phyloP scores from a whole-genome alignment of 2,797 vertebrate species.

The Syncerus caffer region DNA sequence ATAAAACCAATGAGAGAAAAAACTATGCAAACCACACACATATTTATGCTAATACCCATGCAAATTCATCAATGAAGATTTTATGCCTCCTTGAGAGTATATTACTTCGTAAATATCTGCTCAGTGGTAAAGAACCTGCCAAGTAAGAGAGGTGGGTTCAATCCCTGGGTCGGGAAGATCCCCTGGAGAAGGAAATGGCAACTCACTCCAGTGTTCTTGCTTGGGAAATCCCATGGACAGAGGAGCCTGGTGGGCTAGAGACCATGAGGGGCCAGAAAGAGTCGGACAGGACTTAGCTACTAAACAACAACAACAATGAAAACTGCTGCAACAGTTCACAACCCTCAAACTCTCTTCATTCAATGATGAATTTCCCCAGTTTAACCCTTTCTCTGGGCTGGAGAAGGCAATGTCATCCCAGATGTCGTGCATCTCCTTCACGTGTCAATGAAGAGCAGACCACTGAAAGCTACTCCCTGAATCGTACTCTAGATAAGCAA shows the following conservation, averaged over 20 bases:
- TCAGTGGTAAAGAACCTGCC: neutral
- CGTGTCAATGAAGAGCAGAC: neutral
- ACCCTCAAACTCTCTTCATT: neutral
- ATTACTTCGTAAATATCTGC: slow-evolving; percentile 25
- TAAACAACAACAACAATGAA: neutral
- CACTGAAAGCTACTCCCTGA: neutral
- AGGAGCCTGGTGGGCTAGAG: neutral
- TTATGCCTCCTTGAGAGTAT: neutral
- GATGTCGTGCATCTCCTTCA: neutral
- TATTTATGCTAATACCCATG: slow-evolving; percentile 51
- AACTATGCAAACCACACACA: slow-evolving; percentile 40
- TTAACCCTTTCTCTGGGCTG: neutral
- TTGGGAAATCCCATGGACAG: neutral
- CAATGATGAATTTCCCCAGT: neutral
- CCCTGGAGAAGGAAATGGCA: neutral
- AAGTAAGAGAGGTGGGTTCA: neutral
- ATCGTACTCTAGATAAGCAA: neutral
- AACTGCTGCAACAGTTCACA: neutral
- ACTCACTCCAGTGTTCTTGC: neutral
- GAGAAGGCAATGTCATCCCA: neutral
- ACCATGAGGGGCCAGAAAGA: neutral
- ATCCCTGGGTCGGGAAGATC: neutral
- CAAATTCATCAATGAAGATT: slow-evolving; percentile 20
- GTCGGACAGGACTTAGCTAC: neutral
- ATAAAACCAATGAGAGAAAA: slow-evolving; percentile 22